Evolutionary conservation across 2,113 vertebrate species (phyloP).

Genomic region (Leptocoma aspasia): DNA sequence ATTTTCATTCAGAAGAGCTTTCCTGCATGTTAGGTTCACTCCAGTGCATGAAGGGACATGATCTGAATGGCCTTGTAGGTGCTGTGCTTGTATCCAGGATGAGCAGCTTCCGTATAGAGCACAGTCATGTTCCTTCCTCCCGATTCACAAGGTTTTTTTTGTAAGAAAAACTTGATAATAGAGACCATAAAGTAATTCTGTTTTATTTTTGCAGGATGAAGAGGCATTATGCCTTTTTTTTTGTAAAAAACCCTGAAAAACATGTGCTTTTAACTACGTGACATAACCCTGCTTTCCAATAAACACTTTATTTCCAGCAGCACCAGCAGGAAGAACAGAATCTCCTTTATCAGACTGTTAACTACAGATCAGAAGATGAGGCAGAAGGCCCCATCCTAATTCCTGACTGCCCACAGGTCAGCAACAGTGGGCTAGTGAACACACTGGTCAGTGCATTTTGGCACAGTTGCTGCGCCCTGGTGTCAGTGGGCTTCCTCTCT

Average conservation of each 20-base stretch:
- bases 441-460: not conserved
- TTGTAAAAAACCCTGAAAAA: not conserved
- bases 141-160: not conserved
- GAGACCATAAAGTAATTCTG: not conserved
- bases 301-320: constrained; percentile 8
- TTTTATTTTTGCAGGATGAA: not conserved
- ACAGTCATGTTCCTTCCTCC: not conserved
- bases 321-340: not conserved
- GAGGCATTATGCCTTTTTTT: not conserved
- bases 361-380: constrained; percentile 1
- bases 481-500: not conserved
- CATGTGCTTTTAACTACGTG: not conserved
- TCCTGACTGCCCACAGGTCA: not conserved
- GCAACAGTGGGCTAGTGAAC: rapidly evolving
- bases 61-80: not conserved
- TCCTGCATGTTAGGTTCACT: not conserved
- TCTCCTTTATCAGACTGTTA: not conserved
- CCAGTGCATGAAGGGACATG: rapidly evolving
- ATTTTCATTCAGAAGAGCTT: not conserved
- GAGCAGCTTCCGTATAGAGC: not conserved
- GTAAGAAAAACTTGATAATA: not conserved
- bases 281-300: not conserved
- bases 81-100: not conserved
- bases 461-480: not conserved
- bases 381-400: not conserved